Conservation (phyloP, 2,797 vertebrate genomes). For the Rhinoraja longicauda region DNA sequence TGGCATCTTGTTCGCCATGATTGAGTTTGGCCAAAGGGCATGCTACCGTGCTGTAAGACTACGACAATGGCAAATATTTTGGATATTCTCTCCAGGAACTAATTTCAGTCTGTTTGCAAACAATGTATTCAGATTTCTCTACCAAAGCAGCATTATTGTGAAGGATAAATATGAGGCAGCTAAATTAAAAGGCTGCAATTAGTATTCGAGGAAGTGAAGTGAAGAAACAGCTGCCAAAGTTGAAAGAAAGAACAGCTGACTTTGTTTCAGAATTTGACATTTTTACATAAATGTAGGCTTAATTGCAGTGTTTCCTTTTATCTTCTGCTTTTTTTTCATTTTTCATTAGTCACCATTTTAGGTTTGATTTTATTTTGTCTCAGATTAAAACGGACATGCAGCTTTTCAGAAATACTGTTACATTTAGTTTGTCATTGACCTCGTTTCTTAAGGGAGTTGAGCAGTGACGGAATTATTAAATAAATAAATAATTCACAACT, state of each 20-base stretch:
- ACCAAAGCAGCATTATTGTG: neutral
- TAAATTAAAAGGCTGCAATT: neutral
- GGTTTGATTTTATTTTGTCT: neutral
- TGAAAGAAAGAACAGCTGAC: neutral
- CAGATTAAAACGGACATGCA: conserved; percentile 14
- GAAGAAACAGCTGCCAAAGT: too few species aligned
- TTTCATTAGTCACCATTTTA: neutral
- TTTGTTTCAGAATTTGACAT: neutral
- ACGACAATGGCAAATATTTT: neutral
- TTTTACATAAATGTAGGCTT: too few species aligned
- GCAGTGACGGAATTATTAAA: conserved; percentile 19
- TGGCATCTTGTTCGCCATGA: too few species aligned
- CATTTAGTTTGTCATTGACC: neutral
- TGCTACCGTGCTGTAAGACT: too few species aligned
- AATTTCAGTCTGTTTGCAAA: neutral
- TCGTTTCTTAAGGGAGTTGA: neutral
- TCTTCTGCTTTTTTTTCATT: too few species aligned
- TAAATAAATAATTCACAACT: neutral
- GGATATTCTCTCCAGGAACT: neutral
- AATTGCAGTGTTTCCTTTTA: too few species aligned
- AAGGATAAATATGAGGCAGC: neutral
- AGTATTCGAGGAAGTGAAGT: neutral
- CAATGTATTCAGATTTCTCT: neutral
- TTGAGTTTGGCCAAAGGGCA: too few species aligned
- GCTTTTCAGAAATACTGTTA: neutral